Evolutionary conservation across 2,113 vertebrate genomes (phyloP).

Genomic region (Alethe castanea): DNA sequence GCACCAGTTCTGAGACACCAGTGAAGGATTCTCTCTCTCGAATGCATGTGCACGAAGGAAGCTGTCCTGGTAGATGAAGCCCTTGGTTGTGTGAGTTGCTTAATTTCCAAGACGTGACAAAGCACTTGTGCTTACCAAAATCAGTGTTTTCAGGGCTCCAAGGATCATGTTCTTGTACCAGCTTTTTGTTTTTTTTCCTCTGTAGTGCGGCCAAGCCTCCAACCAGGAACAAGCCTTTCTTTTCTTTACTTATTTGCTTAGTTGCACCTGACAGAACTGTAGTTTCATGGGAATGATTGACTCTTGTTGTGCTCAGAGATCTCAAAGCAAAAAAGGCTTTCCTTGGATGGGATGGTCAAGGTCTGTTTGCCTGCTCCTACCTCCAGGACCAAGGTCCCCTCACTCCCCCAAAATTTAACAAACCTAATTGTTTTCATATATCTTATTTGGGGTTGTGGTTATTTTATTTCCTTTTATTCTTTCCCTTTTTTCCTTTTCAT

Average conservation of each 20-base stretch:
- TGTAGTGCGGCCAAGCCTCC: background rate
- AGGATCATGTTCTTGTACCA: fast-evolving
- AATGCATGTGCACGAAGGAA: fast-evolving
- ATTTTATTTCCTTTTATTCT: background rate
- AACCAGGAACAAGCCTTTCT: background rate
- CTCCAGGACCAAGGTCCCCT: background rate
- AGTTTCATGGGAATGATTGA: background rate
- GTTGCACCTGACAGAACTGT: background rate
- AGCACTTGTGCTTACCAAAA: background rate
- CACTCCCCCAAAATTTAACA: background rate
- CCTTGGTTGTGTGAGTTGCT: background rate
- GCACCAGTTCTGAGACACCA: background rate
- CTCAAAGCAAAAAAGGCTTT: background rate
- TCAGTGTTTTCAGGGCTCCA: background rate
- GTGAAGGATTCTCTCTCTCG: background rate
- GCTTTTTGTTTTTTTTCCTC: background rate
- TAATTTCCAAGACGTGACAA: background rate
- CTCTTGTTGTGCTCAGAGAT: background rate
- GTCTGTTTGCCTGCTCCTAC: background rate
- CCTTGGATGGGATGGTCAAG: background rate
- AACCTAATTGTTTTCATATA: background rate
- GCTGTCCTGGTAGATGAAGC: background rate
- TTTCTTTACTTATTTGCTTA: conserved; percentile 10
- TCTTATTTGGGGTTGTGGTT: background rate
- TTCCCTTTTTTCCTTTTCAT: background rate